phyloP scores from a whole-genome alignment of 1,140 invertebrate species.

The Hylaeus anthracinus region DNA sequence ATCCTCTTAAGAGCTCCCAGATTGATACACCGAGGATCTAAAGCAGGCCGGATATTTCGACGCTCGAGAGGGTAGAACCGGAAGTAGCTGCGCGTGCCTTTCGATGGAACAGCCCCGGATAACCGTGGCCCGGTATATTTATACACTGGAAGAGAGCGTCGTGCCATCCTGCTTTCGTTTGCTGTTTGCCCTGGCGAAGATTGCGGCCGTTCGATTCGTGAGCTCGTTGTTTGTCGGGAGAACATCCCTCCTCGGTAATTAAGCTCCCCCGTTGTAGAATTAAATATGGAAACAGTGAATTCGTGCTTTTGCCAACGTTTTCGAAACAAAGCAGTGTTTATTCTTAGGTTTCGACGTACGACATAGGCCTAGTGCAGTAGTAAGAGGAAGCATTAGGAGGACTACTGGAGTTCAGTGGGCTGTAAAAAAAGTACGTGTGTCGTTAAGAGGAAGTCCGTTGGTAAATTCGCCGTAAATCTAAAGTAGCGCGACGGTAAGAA shows the following conservation, averaged over 20 bases:
- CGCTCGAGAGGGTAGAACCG: slow-evolving; percentile 56
- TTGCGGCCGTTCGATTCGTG: background rate
- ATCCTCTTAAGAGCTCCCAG: slow-evolving; percentile 54
- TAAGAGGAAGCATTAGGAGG: background rate
- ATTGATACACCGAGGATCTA: slow-evolving; percentile 54
- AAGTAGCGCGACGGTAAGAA: slow-evolving; percentile 30
- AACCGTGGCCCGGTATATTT: slow-evolving; percentile 11
- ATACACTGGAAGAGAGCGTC: background rate
- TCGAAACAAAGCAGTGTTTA: too few species aligned
- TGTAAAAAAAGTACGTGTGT: slow-evolving; percentile 56
- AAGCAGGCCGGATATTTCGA: slow-evolving; percentile 61
- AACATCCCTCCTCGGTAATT: background rate
- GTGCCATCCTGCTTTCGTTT: background rate
- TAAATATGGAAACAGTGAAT: background rate
- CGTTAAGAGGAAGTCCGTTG: slow-evolving; percentile 48
- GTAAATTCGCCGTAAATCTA: slow-evolving; percentile 41
- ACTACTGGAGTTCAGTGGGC: background rate
- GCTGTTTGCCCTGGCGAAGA: background rate
- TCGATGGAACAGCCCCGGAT: slow-evolving; percentile 8
- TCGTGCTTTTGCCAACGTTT: too few species aligned
- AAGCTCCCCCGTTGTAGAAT: background rate
- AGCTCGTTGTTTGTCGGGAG: background rate
- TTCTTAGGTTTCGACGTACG: background rate
- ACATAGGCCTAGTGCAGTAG: background rate
- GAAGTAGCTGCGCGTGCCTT: slow-evolving; percentile 46